Evolutionary conservation across 2,888 invertebrate species (phyloP).

Genomic region (Fragum sueziense): DNA sequence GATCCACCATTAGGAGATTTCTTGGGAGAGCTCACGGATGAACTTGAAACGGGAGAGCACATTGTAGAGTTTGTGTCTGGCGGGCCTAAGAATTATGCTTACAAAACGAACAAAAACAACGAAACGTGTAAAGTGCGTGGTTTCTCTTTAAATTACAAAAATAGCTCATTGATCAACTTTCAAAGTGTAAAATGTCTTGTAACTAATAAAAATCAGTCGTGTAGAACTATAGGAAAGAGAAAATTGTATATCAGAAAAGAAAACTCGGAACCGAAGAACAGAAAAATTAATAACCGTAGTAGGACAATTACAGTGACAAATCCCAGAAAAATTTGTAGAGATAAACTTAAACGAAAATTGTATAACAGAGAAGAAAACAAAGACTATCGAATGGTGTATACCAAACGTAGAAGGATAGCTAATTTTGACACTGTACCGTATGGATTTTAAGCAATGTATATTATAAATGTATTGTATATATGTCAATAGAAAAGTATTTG

Average conservation of each 20-base stretch:
- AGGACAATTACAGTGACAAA: constrained; percentile 40
- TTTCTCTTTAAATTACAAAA: constrained; percentile 62
- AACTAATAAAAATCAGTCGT: constrained; percentile 4
- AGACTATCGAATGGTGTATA: constrained; percentile 55
- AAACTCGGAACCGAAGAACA: too few species aligned
- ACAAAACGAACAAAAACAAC: constrained; percentile 52
- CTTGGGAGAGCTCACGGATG: constrained; percentile 79
- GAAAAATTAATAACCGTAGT: too few species aligned
- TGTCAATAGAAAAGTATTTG: too few species aligned
- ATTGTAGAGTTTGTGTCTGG: constrained; percentile 68
- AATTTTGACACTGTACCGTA: constrained; percentile 57
- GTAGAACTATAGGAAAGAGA: too few species aligned
- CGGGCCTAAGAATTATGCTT: constrained; percentile 79
- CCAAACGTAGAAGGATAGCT: constrained; percentile 44
- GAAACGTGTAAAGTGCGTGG: constrained; percentile 63
- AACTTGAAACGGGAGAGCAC: constrained; percentile 67
- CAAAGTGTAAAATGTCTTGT: constrained; percentile 28
- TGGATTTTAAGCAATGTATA: too few species aligned
- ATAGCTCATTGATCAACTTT: constrained; percentile 41
- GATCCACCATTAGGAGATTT: constrained; percentile 70
- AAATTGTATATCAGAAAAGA: too few species aligned
- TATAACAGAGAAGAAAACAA: constrained; percentile 86
- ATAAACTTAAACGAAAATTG: constrained; percentile 87
- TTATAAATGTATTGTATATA: too few species aligned
- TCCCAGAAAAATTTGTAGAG: constrained; percentile 54